Evolutionary conservation across 1,140 invertebrate species (phyloP).

Genomic region (Idris sp.): DNA sequence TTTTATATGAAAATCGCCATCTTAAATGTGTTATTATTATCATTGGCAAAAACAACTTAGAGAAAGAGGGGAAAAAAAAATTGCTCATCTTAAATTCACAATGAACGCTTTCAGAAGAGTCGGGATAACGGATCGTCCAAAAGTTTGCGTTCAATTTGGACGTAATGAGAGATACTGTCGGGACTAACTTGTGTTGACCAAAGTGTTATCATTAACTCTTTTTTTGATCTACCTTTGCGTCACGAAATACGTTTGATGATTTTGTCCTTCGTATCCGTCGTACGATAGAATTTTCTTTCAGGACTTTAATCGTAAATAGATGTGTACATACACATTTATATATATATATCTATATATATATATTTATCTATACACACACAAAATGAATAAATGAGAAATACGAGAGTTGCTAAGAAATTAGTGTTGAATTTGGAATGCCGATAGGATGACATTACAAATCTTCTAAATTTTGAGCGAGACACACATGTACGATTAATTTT

Average conservation of each 20-base stretch:
- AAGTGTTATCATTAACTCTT: conserved; percentile 4
- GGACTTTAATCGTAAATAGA: conserved; percentile 48
- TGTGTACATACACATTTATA: conserved; percentile 8
- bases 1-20: conserved; percentile 43
- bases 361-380: conserved; percentile 15
- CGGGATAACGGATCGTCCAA: conserved; percentile 12
- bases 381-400: conserved; percentile 32
- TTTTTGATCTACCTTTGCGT: conserved; percentile 57
- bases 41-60: conserved; percentile 75
- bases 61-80: conserved; percentile 64
- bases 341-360: conserved; percentile 9
- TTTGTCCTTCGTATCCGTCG: conserved; percentile 67
- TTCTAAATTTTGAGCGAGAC: conserved; percentile 40
- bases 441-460: conserved; percentile 42
- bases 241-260: conserved; percentile 71
- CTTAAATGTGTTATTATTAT: conserved; percentile 72
- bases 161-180: conserved; percentile 17
- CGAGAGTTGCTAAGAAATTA: conserved; percentile 32
- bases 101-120: conserved; percentile 16
- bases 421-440: conserved; percentile 37
- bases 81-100: conserved; percentile 8
- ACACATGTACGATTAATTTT: too few relatives aligned
- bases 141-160: conserved; percentile 29
- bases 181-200: conserved; percentile 26
- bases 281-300: conserved; percentile 68